Evolutionary conservation across 1,140 invertebrate species (phyloP).

Genomic region (Drosophila sp.): DNA sequence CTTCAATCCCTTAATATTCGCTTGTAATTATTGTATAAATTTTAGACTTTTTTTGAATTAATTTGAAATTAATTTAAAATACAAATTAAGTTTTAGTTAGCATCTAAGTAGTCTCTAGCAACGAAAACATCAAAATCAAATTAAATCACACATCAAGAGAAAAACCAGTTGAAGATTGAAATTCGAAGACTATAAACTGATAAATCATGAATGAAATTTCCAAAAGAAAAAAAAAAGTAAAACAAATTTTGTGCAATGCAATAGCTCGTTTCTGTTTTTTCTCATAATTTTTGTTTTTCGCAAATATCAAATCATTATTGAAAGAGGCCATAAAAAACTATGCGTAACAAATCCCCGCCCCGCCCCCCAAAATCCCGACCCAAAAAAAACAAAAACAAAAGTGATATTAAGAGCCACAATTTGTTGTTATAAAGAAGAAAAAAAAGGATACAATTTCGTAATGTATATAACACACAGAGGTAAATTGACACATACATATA

Average conservation of each 20-base stretch:
- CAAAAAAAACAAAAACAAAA: conserved; percentile 18
- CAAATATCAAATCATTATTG: conserved; percentile 35
- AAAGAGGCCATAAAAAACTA: conserved; percentile 51
- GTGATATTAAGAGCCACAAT: conserved; percentile 60
- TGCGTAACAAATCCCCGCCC: not conserved
- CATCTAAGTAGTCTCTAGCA: conserved; percentile 43
- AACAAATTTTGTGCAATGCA: conserved; percentile 51
- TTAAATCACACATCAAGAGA: conserved; percentile 19
- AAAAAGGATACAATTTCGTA: conserved; percentile 5
- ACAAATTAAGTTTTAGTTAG: conserved; percentile 33
- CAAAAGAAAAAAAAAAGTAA: not conserved
- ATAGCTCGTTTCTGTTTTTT: conserved; percentile 27
- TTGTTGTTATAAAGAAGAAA: conserved; percentile 26
- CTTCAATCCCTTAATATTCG: conserved; percentile 17
- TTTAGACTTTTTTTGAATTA: conserved; percentile 73
- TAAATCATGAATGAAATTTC: conserved; percentile 26
- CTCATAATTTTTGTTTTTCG: conserved; percentile 15
- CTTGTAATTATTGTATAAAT: conserved; percentile 73
- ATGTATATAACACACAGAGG: not conserved
- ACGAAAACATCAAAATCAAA: conserved; percentile 29
- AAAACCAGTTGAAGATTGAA: conserved; percentile 40
- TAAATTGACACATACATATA: conserved; percentile 23
- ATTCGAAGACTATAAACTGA: conserved; percentile 30
- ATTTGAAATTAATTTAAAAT: conserved; percentile 82
- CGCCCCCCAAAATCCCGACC: not conserved